phyloP scores from a whole-genome alignment of 2,797 vertebrate species.

The Tolypeutes matacus region DNA sequence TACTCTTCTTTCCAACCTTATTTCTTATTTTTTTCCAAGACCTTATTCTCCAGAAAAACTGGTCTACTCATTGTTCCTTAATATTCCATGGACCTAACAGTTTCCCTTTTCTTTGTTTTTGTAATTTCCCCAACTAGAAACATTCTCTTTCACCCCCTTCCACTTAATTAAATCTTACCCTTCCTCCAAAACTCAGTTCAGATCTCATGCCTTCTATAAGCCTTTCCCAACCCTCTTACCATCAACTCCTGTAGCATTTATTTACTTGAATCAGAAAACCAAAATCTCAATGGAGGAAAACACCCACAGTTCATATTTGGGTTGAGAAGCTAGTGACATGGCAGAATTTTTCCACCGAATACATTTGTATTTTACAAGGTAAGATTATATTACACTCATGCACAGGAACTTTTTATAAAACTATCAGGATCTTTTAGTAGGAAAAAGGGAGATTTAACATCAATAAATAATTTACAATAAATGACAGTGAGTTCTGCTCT shows the following conservation, averaged over 20 bases:
- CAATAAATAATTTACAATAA: slow-evolving; percentile 62
- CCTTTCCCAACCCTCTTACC: slow-evolving; percentile 1
- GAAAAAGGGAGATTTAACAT: slow-evolving; percentile 11
- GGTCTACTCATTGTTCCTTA: neutral
- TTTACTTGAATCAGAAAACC: slow-evolving; percentile 46
- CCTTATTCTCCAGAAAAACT: neutral
- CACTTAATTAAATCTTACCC: slow-evolving; percentile 54
- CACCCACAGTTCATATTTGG: neutral
- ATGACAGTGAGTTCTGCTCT: slow-evolving; percentile 25
- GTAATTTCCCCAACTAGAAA: slow-evolving; percentile 19
- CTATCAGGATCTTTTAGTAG: neutral
- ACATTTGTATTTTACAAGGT: slow-evolving; percentile 53
- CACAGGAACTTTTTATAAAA: slow-evolving; percentile 55
- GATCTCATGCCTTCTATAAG: slow-evolving; percentile 12
- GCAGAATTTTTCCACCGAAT: slow-evolving; percentile 34
- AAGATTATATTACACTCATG: slow-evolving; percentile 6
- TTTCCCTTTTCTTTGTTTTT: neutral
- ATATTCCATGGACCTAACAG: neutral
- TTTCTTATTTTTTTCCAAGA: neutral
- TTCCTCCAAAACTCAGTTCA: slow-evolving; percentile 39
- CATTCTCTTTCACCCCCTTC: neutral
- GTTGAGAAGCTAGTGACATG: slow-evolving; percentile 41
- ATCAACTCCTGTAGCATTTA: slow-evolving; percentile 31
- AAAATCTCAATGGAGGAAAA: slow-evolving; percentile 50
- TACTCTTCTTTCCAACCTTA: neutral